Percentiles rank a stretch among this genome's conserved stretches.
Conservation (phyloP, 2,888 invertebrate species). For the Notocelia uddmanniana region DNA sequence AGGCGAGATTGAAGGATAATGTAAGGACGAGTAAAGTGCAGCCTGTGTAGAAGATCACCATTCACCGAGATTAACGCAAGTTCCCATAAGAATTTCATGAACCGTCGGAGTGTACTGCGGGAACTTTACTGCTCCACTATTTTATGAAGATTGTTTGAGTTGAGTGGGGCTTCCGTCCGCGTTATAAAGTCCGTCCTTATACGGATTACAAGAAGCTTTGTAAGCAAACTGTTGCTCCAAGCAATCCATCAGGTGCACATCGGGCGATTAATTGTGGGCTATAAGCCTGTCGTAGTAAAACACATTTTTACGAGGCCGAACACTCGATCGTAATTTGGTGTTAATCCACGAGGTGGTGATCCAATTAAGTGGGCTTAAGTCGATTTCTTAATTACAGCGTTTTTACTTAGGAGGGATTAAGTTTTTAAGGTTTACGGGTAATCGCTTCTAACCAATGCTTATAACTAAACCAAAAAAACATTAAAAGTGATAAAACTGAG, state of each 20-base stretch:
- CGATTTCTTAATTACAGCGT: slow-evolving; percentile 11
- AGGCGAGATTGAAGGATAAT: background rate
- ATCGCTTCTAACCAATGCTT: slow-evolving; percentile 4
- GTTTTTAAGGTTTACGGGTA: background rate
- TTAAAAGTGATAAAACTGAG: too few species aligned
- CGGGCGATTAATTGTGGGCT: slow-evolving; percentile 6
- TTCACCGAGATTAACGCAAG: slow-evolving; percentile 9
- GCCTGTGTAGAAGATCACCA: too few species aligned
- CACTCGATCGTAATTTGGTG: slow-evolving; percentile 26
- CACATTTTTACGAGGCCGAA: slow-evolving; percentile 13
- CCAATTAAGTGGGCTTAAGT: slow-evolving; percentile 32
- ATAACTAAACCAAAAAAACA: background rate
- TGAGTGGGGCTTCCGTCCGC: slow-evolving; percentile 43
- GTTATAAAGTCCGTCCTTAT: slow-evolving; percentile 38
- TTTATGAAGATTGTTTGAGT: slow-evolving; percentile 43
- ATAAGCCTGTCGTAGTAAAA: slow-evolving; percentile 12
- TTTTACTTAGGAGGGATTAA: slow-evolving; percentile 24
- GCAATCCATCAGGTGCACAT: slow-evolving; percentile 3
- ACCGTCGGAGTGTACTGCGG: background rate
- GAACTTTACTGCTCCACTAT: slow-evolving; percentile 12
- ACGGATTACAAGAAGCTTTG: slow-evolving; percentile 46
- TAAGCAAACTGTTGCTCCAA: slow-evolving; percentile 38
- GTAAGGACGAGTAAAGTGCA: slow-evolving; percentile 7
- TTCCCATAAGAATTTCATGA: slow-evolving; percentile 11
- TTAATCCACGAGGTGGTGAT: slow-evolving; percentile 37